These are phyloP conservation scores for Malaclemys terrapin DNA, from an alignment of 2,113 vertebrate genomes.

Conservation along the genomic window DNA sequence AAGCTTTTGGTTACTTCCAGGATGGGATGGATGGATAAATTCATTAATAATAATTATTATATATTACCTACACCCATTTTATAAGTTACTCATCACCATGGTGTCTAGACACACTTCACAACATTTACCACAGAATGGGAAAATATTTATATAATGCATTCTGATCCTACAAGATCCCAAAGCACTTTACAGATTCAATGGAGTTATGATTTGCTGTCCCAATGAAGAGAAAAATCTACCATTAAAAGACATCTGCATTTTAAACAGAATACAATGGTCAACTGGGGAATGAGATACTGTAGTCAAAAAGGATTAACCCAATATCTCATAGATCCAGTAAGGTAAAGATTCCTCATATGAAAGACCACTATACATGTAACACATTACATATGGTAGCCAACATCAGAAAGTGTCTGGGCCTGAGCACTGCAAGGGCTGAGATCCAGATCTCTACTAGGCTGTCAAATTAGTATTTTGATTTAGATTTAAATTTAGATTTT, in stretches of 20 bases:
- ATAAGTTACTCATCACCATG: background rate
- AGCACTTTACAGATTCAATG: background rate
- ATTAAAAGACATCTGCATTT: background rate
- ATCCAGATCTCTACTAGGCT: background rate
- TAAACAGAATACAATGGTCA: background rate
- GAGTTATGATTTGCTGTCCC: background rate
- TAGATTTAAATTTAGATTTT: constrained; percentile 39
- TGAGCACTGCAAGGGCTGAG: background rate
- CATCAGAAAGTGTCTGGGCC: background rate
- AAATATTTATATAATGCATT: background rate
- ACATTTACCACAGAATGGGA: background rate
- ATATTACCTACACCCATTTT: background rate
- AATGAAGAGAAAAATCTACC: background rate
- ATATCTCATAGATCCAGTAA: background rate
- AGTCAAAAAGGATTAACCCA: background rate
- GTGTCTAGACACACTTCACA: accelerated
- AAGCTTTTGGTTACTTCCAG: background rate
- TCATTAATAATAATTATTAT: background rate
- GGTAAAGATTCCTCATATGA: background rate
- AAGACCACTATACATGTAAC: background rate
- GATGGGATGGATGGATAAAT: too few species aligned
- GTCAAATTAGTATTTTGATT: constrained; percentile 37
- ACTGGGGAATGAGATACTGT: too few species aligned
- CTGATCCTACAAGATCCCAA: background rate
- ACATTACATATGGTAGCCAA: background rate